Percentiles rank a stretch among this genome's conserved stretches.
These are phyloP conservation scores for Nestor notabilis DNA, from an alignment of 2,113 vertebrate genomes.

Conservation along the genomic window DNA sequence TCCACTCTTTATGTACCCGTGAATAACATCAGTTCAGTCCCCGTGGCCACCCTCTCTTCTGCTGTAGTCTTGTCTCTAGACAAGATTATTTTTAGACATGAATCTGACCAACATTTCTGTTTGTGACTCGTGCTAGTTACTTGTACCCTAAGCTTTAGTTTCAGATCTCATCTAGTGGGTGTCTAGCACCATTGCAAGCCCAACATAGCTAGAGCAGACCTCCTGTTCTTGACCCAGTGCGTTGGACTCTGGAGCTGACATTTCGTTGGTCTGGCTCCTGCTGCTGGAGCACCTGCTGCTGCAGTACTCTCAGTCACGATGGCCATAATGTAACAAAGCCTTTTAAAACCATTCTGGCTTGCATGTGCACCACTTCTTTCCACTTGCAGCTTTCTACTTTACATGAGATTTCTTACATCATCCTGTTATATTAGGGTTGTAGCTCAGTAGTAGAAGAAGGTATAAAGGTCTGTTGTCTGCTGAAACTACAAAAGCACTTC, in stretches of 20 bases:
- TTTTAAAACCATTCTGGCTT: background rate
- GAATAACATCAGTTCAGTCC: background rate
- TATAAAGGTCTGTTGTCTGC: background rate
- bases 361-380: background rate
- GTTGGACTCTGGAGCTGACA: accelerated
- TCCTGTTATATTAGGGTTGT: background rate
- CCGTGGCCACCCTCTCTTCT: background rate
- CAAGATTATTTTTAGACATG: background rate
- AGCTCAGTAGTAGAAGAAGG: background rate
- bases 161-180: background rate
- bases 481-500: background rate
- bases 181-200: background rate
- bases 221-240: background rate
- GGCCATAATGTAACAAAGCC: too few species aligned
- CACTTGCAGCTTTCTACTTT: background rate
- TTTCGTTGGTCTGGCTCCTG: accelerated
- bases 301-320: background rate
- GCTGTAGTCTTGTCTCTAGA: background rate
- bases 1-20: background rate
- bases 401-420: background rate
- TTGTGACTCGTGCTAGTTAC: background rate
- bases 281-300: background rate
- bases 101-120: background rate
- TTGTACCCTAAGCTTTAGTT: background rate
- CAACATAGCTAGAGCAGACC: background rate